Percentiles rank a stretch among this genome's conserved stretches.
Conservation (phyloP, 2,797 vertebrate species). For the Rousettus madagascariensis region DNA sequence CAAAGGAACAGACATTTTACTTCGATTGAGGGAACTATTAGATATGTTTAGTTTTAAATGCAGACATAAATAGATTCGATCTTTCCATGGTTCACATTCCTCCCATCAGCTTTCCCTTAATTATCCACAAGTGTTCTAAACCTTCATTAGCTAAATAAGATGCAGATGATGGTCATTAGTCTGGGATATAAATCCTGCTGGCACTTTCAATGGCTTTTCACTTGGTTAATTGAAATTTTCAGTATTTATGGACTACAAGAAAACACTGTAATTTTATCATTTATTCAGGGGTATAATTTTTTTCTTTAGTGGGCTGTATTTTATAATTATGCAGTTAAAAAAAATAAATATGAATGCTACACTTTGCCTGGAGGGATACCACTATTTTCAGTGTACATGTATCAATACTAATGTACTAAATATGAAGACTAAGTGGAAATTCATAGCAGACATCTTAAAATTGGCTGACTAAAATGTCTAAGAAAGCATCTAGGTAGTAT, state of each 20-base stretch:
- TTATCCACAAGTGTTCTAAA: slow-evolving; percentile 82
- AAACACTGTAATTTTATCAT: slow-evolving; percentile 76
- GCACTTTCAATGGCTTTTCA: slow-evolving; percentile 78
- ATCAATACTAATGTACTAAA: slow-evolving; percentile 5
- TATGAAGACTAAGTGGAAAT: slow-evolving; percentile 37
- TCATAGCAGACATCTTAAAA: slow-evolving; percentile 37
- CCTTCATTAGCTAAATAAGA: slow-evolving; percentile 84
- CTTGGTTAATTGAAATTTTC: slow-evolving; percentile 77
- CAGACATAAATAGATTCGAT: slow-evolving; percentile 80
- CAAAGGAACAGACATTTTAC: slow-evolving; percentile 67
- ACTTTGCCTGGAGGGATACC: slow-evolving; percentile 31
- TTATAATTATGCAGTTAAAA: slow-evolving; percentile 50
- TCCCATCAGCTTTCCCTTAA: slow-evolving; percentile 82
- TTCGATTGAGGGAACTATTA: slow-evolving; percentile 78
- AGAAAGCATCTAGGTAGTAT: neutral
- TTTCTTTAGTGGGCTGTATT: slow-evolving; percentile 31
- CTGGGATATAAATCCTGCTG: slow-evolving; percentile 82
- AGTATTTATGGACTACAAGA: slow-evolving; percentile 67
- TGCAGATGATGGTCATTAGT: slow-evolving; percentile 84
- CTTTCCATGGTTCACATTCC: slow-evolving; percentile 71
- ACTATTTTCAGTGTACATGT: neutral
- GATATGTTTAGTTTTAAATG: slow-evolving; percentile 77
- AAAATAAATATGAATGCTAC: slow-evolving; percentile 38
- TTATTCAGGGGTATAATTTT: slow-evolving; percentile 55
- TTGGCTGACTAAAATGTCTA: neutral